Evolutionary conservation across 2,888 invertebrate species (phyloP).

Genomic region (Hecatera dysodea): DNA sequence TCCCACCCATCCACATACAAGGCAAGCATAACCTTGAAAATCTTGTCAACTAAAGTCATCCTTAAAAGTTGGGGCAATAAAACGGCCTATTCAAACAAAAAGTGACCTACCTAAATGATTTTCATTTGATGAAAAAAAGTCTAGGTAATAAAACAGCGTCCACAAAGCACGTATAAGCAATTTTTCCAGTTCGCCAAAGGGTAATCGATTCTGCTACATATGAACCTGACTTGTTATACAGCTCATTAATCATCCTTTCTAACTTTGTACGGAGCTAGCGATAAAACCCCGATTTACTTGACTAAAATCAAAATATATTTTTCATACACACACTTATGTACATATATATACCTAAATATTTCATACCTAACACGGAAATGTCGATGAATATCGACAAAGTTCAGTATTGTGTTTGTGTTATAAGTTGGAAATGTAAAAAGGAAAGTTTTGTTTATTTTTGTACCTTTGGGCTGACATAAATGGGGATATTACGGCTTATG

Average conservation of each 20-base stretch:
- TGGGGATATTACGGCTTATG: conserved; percentile 38
- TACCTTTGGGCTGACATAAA: conserved; percentile 49
- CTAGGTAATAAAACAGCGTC: conserved; percentile 43
- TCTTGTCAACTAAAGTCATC: background rate
- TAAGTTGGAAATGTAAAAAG: conserved; percentile 36
- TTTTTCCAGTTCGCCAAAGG: conserved; percentile 66
- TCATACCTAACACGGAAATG: conserved; percentile 17
- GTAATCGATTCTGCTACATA: conserved; percentile 69
- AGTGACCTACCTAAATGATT: conserved; percentile 18
- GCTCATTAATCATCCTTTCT: conserved; percentile 66
- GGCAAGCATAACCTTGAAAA: background rate
- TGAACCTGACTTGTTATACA: conserved; percentile 68
- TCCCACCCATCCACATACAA: too few relatives aligned
- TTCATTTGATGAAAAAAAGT: conserved; percentile 32
- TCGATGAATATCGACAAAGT: conserved; percentile 5
- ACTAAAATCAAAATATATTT: conserved; percentile 54
- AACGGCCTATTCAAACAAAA: conserved; percentile 8
- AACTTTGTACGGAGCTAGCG: conserved; percentile 58
- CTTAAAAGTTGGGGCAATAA: background rate
- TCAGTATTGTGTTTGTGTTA: conserved; percentile 32
- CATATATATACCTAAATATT: conserved; percentile 38
- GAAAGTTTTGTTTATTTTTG: conserved; percentile 42
- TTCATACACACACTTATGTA: conserved; percentile 38
- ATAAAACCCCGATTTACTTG: conserved; percentile 50
- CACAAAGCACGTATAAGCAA: conserved; percentile 61